Evolutionary conservation across 2,113 vertebrate genomes (phyloP), one percentile per base, ranked within the genome.

Genomic region (Neotoma lepida): DNA sequence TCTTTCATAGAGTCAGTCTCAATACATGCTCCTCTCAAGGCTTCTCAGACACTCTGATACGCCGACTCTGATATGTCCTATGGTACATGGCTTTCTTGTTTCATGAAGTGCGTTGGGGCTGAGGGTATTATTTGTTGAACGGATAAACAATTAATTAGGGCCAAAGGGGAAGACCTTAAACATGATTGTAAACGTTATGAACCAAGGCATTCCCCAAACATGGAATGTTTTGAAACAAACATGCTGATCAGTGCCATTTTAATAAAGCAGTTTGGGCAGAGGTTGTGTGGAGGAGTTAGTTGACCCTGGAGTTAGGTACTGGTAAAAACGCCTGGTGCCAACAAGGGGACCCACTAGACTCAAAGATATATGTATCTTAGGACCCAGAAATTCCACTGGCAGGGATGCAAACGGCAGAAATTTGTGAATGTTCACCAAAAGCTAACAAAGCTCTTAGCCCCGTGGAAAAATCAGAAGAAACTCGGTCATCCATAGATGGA

Each of bases 141-240:
- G 49, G 77, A 46, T 95, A 39, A 87, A 68, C 9, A 28, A 46
- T 63, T 56, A 41, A 12, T 88, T 63, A 88, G 87, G 82, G 13
- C 49, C 70, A 80, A 58, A 46, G 39, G 28, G 13, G 41, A 54
- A 94, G 92, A 88, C 56, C 89, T 90, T 92, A 84, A 81, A 33
- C 20, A 9, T 74, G 58, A 84, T 51, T 18, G 6, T n/a, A 76
- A 35, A 20, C 61, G 41, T 78, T 78, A 24, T 35, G 54, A 63
- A 91, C 7, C 20, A 8, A 44, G 28, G 17, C 61, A 49, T 49
- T 46, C 8, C 30, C 61, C 8, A 49, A 86, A 66, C 82, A 63
- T 44, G 24, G 58, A n/a, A 56, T 54, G 77, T 80, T 80, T 80
- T 54, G 77, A 44, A 26, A 61, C 20, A 39, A 84, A 44, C 56